These are phyloP conservation scores for Heliornis fulica DNA, from an alignment of 2,113 vertebrate species.

Conservation along the genomic window DNA sequence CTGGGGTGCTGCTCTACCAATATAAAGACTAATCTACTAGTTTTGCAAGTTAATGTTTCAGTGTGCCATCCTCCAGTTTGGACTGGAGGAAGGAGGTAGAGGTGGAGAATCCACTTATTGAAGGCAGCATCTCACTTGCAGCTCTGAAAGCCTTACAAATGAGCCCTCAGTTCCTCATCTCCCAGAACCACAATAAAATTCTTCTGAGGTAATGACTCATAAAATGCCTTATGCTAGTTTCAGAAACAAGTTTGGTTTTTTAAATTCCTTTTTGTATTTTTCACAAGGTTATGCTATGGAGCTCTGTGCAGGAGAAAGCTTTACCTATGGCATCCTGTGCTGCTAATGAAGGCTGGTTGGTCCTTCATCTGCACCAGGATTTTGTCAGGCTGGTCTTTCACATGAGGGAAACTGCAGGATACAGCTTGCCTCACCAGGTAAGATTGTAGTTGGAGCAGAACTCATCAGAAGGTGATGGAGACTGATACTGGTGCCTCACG, in stretches of 20 bases:
- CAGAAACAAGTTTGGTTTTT: too few species aligned
- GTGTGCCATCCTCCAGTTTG: not conserved
- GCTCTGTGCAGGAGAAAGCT: not conserved
- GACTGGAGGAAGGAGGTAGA: too few species aligned
- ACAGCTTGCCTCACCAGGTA: not conserved
- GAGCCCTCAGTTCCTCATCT: not conserved
- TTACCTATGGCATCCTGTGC: not conserved
- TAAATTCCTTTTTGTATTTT: too few species aligned
- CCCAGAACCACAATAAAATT: conserved; percentile 8
- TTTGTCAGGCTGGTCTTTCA: not conserved
- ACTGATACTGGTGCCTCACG: not conserved
- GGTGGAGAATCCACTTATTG: not conserved
- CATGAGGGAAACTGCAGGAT: rapidly evolving
- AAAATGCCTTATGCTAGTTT: not conserved
- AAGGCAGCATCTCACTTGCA: not conserved
- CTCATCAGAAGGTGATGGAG: not conserved
- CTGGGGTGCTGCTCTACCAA: not conserved
- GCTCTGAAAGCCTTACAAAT: not conserved
- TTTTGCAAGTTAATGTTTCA: not conserved
- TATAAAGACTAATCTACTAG: not conserved
- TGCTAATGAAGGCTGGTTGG: not conserved
- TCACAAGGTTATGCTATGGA: not conserved
- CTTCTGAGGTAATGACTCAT: not conserved
- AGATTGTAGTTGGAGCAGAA: not conserved
- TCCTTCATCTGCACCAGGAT: not conserved